Evolutionary conservation across 2,797 vertebrate genomes (phyloP).

Genomic region (Avahi laniger): DNA sequence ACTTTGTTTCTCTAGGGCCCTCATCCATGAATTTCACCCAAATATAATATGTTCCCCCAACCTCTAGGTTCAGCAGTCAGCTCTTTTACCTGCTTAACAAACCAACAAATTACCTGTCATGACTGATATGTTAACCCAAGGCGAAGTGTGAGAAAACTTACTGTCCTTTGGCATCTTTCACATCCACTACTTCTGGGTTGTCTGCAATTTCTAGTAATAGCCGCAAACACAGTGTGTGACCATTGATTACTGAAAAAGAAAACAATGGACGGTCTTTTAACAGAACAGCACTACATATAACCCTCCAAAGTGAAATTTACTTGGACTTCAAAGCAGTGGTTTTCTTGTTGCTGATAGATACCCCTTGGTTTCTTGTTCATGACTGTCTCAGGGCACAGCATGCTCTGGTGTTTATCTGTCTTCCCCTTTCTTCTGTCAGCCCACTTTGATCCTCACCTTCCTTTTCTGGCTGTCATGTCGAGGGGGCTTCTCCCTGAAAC

Average conservation of each 20-base stretch:
- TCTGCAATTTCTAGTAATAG: conserved; percentile 94
- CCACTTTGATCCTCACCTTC: neutral
- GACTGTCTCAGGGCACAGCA: neutral
- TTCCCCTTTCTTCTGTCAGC: neutral
- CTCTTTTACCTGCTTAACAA: neutral
- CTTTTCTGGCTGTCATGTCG: neutral
- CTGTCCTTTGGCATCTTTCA: conserved; percentile 96
- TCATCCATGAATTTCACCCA: neutral
- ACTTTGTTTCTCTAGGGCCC: neutral
- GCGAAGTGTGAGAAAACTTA: conserved; percentile 84
- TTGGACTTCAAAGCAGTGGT: neutral
- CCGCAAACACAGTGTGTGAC: conserved; percentile 94
- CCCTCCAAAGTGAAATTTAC: neutral
- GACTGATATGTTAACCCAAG: neutral
- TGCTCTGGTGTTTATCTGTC: accelerated
- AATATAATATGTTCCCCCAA: neutral
- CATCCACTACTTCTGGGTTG: conserved; percentile 89
- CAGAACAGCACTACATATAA: neutral
- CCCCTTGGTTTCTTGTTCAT: neutral
- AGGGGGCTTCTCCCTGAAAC: neutral
- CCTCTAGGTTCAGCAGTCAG: neutral
- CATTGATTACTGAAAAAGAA: conserved; percentile 92
- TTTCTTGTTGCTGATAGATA: neutral
- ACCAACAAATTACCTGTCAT: neutral
- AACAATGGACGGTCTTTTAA: neutral